Base-by-base conservation (phyloP, 37 sponge, comb jelly and placozoan genomes). In the Cliona cf. orientalis region DNA sequence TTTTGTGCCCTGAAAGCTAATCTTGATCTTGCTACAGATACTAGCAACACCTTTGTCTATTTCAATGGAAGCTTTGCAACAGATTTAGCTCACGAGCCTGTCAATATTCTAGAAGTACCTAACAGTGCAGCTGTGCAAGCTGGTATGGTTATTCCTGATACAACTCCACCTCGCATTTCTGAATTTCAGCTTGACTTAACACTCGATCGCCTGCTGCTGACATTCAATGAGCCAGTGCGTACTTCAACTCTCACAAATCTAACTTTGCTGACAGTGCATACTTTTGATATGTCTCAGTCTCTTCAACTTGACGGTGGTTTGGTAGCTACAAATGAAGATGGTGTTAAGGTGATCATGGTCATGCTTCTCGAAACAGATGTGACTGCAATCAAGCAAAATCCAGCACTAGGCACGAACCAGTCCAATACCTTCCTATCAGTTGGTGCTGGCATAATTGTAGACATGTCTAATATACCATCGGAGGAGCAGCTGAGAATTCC, bases 221-320 rank as follows among this genome's bases (percentile, higher is more conserved):
- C 75, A 1, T 96, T 93, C 68, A 55, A 88, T 79, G 97, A 96
- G 53, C 97, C 97, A 41, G 85, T 96, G 1, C 66, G 79, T 35
- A 53, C 86, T 42, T 86, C 88, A 37, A 77, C 91, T 34, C 74
- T 96, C 17, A 69, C 77, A 14, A 67, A 94, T 58, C 56, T 94
- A 6, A 67, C 88, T 25, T 46, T 77, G 17, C 87, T 94, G 45
- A 87, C 81, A 42, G 44, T 94, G 49, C 74, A 80, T 60, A 69
- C 82, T 69, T 68, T 66, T 3, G 72, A 65, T n/a, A 62, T 49
- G 31, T 45, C 78, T 42, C 46, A 26, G 28, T 43, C 83, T 28
- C 25, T 35, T 4, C 46, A 58, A n/a, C 61, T 94, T 26, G 75
- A 70, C 39, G 95, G 91, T 22, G 95, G 95, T 17, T 66, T 37